Percentiles rank a stretch among this genome's conserved stretches.
phyloP scores from a whole-genome alignment of 2,797 vertebrate species.

The Myripristis murdjan region DNA sequence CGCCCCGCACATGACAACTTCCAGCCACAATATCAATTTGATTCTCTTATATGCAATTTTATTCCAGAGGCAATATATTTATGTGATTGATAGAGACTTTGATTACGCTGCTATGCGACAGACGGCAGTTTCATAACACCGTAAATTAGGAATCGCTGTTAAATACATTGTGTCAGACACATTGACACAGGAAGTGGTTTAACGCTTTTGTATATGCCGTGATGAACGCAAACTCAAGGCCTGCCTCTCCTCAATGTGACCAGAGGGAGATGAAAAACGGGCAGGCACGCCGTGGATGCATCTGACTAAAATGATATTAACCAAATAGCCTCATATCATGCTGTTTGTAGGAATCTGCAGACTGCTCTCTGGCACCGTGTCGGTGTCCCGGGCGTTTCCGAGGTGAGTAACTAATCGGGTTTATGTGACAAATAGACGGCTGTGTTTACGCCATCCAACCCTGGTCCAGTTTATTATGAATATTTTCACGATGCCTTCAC shows the following conservation, averaged over 20 bases:
- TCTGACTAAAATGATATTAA: conserved; percentile 31
- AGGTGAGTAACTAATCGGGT: conserved; percentile 60
- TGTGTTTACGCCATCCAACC: too few species aligned
- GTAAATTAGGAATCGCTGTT: not conserved
- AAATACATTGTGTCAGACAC: too few species aligned
- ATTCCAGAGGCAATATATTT: too few species aligned
- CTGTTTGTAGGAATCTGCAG: conserved; percentile 49
- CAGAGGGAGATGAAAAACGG: conserved; percentile 6
- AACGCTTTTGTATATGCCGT: conserved; percentile 21
- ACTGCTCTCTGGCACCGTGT: conserved; percentile 26
- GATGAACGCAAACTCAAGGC: conserved; percentile 10
- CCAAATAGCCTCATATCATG: conserved; percentile 42
- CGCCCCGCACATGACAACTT: conserved; percentile 18
- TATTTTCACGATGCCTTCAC: too few species aligned
- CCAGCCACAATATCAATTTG: not conserved
- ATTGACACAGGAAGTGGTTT: conserved; percentile 61
- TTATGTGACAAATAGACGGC: not conserved
- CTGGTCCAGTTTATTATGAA: too few species aligned
- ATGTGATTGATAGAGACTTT: not conserved
- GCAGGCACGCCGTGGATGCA: not conserved
- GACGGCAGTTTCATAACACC: not conserved
- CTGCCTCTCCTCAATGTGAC: not conserved
- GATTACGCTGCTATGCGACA: not conserved
- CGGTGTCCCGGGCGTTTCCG: conserved; percentile 16
- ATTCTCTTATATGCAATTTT: accelerated